These are phyloP conservation scores for Coturnix japonica DNA, from an alignment of 2,113 vertebrate species.

Conservation along the genomic window DNA sequence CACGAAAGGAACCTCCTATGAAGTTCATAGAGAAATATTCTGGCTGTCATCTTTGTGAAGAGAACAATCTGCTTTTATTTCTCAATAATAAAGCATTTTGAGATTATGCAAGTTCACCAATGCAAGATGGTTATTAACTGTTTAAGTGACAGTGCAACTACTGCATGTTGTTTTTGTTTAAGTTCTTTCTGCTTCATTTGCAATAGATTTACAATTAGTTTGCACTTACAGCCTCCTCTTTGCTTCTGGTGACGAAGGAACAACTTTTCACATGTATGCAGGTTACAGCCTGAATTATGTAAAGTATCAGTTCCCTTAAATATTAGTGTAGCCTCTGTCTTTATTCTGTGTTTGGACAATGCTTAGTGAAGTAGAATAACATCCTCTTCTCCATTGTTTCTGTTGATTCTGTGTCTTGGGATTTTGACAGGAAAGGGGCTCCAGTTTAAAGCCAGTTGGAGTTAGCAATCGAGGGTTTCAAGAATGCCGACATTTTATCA, in stretches of 20 bases:
- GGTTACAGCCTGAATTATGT: not conserved
- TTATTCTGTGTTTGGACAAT: not conserved
- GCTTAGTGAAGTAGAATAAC: not conserved
- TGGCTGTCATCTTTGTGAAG: not conserved
- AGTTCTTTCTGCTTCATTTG: not conserved
- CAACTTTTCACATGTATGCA: not conserved
- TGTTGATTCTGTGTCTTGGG: conserved; percentile 13
- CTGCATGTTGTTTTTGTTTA: not conserved
- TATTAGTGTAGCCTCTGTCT: not conserved
- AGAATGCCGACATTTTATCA: not conserved
- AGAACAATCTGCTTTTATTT: conserved; percentile 37
- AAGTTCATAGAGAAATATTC: conserved; percentile 26
- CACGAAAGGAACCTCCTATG: not conserved
- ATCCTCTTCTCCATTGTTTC: conserved; percentile 6
- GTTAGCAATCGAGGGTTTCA: not conserved
- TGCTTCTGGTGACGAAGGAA: not conserved
- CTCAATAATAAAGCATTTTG: not conserved
- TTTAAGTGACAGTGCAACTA: not conserved
- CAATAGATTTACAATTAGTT: not conserved
- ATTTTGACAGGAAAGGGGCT: conserved; percentile 34
- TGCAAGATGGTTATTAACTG: not conserved
- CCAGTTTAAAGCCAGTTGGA: not conserved
- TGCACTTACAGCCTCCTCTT: not conserved
- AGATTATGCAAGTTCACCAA: not conserved
- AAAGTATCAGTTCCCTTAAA: not conserved